Evolutionary conservation across 1,140 invertebrate species (phyloP).

Genomic region (Rhagoletis pomonella): DNA sequence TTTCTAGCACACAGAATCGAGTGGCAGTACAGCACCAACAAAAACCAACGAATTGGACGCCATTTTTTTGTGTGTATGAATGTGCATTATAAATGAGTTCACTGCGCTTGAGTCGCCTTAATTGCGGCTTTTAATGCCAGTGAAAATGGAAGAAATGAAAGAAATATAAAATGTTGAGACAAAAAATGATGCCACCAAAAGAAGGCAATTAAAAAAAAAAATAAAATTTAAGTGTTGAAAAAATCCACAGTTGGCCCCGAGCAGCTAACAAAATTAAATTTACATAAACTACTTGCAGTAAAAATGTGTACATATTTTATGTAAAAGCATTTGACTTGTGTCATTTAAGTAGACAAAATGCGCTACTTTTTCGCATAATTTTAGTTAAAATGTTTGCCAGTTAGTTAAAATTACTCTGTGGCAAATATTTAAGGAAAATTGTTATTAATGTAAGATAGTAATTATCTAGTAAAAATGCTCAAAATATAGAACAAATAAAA

Average conservation of each 20-base stretch:
- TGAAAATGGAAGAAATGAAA: neutral
- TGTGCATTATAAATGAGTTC: conserved; percentile 43
- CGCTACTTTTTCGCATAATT: too few relatives aligned
- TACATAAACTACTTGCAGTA: neutral
- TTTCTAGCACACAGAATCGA: neutral
- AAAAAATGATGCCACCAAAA: neutral
- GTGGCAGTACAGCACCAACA: neutral
- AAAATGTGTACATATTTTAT: neutral
- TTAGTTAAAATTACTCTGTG: too few relatives aligned
- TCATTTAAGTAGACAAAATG: too few relatives aligned
- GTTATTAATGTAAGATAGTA: too few relatives aligned
- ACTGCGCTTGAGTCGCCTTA: conserved; percentile 43
- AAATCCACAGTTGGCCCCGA: neutral
- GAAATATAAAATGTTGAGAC: neutral
- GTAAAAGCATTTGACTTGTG: neutral
- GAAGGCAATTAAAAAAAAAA: neutral
- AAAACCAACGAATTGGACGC: neutral
- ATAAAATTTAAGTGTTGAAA: neutral
- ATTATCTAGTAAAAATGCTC: too few relatives aligned
- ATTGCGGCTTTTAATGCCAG: conserved; percentile 9
- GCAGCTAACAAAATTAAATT: neutral
- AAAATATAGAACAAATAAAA: too few relatives aligned
- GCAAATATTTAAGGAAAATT: too few relatives aligned
- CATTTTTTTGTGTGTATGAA: neutral
- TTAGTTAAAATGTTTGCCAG: too few relatives aligned